phyloP scores from a whole-genome alignment of 2,113 vertebrate genomes.

The Pseudorectes ferrugineus region DNA sequence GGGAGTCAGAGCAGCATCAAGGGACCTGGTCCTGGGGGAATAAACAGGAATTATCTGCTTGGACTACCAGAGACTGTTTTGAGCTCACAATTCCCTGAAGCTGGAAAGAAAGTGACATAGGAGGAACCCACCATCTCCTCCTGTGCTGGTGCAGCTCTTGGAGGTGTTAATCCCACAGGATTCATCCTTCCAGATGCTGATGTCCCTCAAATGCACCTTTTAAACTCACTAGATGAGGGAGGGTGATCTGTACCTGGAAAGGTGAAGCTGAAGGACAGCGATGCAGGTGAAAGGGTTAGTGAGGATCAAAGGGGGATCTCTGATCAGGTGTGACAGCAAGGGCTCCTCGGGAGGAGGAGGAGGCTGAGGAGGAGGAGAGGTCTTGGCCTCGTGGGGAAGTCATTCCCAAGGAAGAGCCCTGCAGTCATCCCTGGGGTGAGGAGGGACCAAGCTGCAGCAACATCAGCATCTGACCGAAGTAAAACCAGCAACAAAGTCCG shows the following conservation, averaged over 20 bases:
- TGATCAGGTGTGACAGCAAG: not conserved
- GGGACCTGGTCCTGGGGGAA: not conserved
- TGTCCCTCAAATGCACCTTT: not conserved
- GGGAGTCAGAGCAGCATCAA: not conserved
- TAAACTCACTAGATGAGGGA: not conserved
- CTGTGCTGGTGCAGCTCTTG: not conserved
- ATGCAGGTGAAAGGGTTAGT: not conserved
- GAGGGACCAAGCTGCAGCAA: not conserved
- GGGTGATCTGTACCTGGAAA: not conserved
- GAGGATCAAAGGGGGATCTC: not conserved
- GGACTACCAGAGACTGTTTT: not conserved
- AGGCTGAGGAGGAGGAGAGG: not conserved
- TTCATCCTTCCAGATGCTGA: not conserved
- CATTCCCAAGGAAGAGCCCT: not conserved
- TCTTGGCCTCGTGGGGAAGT: not conserved
- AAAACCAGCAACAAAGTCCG: not conserved
- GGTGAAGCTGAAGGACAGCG: not conserved
- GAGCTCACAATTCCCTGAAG: not conserved
- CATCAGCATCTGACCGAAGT: not conserved
- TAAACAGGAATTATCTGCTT: not conserved
- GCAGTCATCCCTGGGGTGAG: not conserved
- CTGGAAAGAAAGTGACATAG: fast-evolving
- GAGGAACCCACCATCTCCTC: not conserved
- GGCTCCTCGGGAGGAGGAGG: not conserved
- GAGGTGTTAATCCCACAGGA: not conserved